Evolutionary conservation across 2,797 vertebrate genomes (phyloP), one percentile per base, ranked within the genome.

Genomic region (Acomys russatus): DNA sequence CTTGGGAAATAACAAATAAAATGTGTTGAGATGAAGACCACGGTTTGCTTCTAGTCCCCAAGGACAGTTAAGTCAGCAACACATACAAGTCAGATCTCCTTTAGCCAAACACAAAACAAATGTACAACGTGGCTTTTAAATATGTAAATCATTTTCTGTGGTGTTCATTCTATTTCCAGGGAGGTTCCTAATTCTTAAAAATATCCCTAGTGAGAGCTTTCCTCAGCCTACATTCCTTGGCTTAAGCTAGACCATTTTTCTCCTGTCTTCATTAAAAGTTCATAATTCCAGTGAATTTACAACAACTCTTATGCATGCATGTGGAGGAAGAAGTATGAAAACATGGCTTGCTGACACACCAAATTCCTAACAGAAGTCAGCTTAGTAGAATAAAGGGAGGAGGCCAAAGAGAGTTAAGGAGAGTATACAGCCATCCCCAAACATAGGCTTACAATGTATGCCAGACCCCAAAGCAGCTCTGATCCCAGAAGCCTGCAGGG

Each of bases 61-160:
- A 80, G 84, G 92, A 95, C 0, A 1, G 63, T 89, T 93, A 96
- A 95, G 95, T 93, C 76, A 77, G 92, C n/a, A 94, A 86, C 73
- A 86, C 66, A 93, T 70, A 74, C 49, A 79, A 77, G 71, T 90
- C 18, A 87, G 90, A 88, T 33, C 51, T 77, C 71, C 54, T 73
- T 87, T 61, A 90, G 94, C 35, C 94, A 84, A 95, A 91, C 54
- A 90, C 18, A 9, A 84, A 11, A 80, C 70, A 92, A 92, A 88
- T n/a, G 30, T 28, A 90, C 54, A 85, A 80, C 66, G 90, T 87
- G 83, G 71, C 86, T 79, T 88, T 90, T 70, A 77, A 97, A 94
- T 88, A 92, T 23, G 90, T 88, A 95, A 94, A 96, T 93, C 79
- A 92, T 91, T 82, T 96, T 96, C 80, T 90, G 66, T 90, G 84